These are phyloP conservation scores for Oryzias sinensis DNA, from an alignment of 2,797 vertebrate species.

Conservation along the genomic window DNA sequence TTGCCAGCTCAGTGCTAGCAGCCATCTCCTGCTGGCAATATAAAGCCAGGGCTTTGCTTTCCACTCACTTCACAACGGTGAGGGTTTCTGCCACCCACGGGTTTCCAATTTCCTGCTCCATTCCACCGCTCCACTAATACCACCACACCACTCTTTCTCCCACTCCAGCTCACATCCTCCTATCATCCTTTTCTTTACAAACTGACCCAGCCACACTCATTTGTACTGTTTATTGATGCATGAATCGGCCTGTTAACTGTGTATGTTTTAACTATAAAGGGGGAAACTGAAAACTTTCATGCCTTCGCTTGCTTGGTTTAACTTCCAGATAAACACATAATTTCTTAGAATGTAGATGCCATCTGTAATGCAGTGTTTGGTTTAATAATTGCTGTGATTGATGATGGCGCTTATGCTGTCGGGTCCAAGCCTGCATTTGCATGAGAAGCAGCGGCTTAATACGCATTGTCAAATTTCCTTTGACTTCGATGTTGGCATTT, in stretches of 20 bases:
- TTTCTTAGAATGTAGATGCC: slow-evolving; percentile 4
- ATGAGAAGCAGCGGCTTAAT: slow-evolving; percentile 41
- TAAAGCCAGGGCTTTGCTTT: slow-evolving; percentile 93
- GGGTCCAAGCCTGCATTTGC: slow-evolving; percentile 54
- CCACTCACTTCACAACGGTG: slow-evolving; percentile 90
- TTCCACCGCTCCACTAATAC: slow-evolving; percentile 32
- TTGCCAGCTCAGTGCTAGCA: slow-evolving; percentile 86
- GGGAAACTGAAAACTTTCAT: slow-evolving; percentile 26
- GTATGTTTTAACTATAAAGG: background rate
- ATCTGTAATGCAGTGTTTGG: slow-evolving; percentile 9
- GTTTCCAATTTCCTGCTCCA: slow-evolving; percentile 56
- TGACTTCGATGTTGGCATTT: slow-evolving; percentile 69
- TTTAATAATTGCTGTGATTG: slow-evolving; percentile 27
- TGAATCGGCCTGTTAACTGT: slow-evolving; percentile 17
- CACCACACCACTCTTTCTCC: slow-evolving; percentile 35
- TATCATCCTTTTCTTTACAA: slow-evolving; percentile 10
- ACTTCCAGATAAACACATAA: slow-evolving; percentile 8
- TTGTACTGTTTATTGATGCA: slow-evolving; percentile 35
- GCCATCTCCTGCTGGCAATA: slow-evolving; percentile 94
- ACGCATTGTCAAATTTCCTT: slow-evolving; percentile 54
- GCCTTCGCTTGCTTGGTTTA: slow-evolving; percentile 18
- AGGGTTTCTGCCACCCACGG: slow-evolving; percentile 80
- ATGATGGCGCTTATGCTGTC: slow-evolving; percentile 25
- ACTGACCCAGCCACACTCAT: slow-evolving; percentile 49
- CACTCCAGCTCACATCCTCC: slow-evolving; percentile 24